These are phyloP conservation scores for Ciona savignyi DNA, from an alignment of 23 tunicate species.

Conservation along the genomic window DNA sequence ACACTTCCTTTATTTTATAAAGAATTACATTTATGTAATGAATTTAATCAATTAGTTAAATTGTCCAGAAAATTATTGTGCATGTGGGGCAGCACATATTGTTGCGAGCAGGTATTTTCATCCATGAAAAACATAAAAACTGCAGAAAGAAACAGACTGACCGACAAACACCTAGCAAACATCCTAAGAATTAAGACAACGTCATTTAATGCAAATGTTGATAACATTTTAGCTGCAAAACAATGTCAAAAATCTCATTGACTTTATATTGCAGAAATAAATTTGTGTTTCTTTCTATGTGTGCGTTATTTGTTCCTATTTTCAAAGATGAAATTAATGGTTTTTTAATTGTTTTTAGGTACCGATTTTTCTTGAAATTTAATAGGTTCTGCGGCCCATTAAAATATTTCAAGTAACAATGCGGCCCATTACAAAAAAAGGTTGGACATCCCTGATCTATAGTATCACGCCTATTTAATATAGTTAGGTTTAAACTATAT, in stretches of 20 bases:
- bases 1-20: conserved; percentile 15
- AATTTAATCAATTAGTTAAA: conserved; percentile 4
- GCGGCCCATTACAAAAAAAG: no score
- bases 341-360: no score
- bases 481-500: no score
- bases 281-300: conserved; percentile 14
- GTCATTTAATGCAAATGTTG: neutral
- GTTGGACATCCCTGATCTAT: no score
- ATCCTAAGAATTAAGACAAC: conserved; percentile 18
- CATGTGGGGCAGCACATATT: conserved; percentile 19
- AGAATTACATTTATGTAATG: neutral
- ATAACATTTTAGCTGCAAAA: conserved; percentile 4
- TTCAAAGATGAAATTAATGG: conserved; percentile 3
- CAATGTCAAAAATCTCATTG: conserved; percentile 19
- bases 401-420: no score
- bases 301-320: conserved; percentile 13
- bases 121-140: conserved; percentile 18
- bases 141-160: conserved; percentile 24
- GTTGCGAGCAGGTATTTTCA: conserved; percentile 29
- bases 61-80: conserved; percentile 14
- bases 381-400: no score
- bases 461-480: no score
- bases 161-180: conserved; percentile 3
- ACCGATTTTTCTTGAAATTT: no score
- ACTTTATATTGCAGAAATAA: conserved; percentile 12